A percentile compares a stretch with the other conserved stretches of the same genome.
Evolutionary conservation across 2,797 vertebrate species (phyloP).

Genomic region (Selene dorsalis): DNA sequence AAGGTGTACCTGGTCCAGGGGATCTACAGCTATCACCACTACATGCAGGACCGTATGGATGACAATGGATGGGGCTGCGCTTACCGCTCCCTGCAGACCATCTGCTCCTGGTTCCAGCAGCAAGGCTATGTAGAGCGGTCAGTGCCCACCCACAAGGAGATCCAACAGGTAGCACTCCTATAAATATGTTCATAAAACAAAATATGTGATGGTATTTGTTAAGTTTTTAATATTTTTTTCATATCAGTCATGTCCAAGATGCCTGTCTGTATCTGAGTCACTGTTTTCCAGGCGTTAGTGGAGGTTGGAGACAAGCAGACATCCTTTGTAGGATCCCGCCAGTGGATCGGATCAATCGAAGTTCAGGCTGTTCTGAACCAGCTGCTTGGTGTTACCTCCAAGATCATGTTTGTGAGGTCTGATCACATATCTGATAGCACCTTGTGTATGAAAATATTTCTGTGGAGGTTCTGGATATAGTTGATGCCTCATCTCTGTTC

Average conservation of each 20-base stretch:
- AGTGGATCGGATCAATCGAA: slow-evolving; percentile 98
- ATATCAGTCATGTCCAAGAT: background rate
- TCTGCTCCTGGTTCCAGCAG: slow-evolving; percentile 97
- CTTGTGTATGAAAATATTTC: background rate
- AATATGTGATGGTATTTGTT: background rate
- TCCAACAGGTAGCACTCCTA: slow-evolving; percentile 88
- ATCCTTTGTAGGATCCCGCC: slow-evolving; percentile 90
- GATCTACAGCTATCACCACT: slow-evolving; percentile 94
- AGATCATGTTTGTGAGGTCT: slow-evolving; percentile 96
- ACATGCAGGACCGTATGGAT: slow-evolving; percentile 93
- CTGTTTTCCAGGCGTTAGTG: slow-evolving; percentile 88
- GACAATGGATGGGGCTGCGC: slow-evolving; percentile 99
- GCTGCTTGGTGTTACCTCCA: slow-evolving; percentile 92
- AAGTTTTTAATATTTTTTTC: background rate
- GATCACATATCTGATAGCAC: background rate
- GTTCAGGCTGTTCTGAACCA: slow-evolving; percentile 92
- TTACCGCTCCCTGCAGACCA: slow-evolving; percentile 95
- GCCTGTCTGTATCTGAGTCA: background rate
- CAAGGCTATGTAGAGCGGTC: slow-evolving; percentile 89
- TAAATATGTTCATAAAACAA: background rate
- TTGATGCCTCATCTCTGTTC: background rate
- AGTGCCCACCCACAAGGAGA: slow-evolving; percentile 93
- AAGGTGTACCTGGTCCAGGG: slow-evolving; percentile 91
- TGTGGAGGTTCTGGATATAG: slow-evolving; percentile 1
- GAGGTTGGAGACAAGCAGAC: slow-evolving; percentile 92